A percentile compares a stretch with the other conserved stretches of the same genome.
Evolutionary conservation across 1,140 invertebrate genomes (phyloP).

Genomic region (Plutomurus gul): DNA sequence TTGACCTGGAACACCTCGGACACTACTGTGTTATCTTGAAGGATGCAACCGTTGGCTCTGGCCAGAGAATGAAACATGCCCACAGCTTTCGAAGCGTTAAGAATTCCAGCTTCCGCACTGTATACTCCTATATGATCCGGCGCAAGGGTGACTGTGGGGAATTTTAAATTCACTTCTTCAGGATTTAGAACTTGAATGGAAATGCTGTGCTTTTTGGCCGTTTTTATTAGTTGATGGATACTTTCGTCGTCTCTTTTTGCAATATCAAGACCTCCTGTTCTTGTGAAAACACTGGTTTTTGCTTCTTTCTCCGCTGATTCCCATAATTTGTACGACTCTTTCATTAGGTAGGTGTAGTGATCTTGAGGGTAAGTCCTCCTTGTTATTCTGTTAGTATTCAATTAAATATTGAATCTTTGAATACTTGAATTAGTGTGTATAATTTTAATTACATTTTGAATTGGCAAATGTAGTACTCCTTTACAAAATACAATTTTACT

Average conservation of each 20-base stretch:
- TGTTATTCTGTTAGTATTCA: conserved; percentile 43
- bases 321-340: conserved; percentile 41
- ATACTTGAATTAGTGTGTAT: neutral
- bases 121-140: conserved; percentile 38
- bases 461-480: too few species aligned
- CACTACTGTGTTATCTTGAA: conserved; percentile 39
- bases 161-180: conserved; percentile 6
- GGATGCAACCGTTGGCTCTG: neutral
- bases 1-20: conserved; percentile 6
- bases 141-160: conserved; percentile 38
- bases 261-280: conserved; percentile 48
- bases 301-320: conserved; percentile 44
- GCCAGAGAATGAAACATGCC: conserved; percentile 43
- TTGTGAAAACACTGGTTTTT: conserved; percentile 34
- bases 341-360: conserved; percentile 46
- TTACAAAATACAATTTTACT: too few species aligned
- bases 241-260: neutral
- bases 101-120: conserved; percentile 41
- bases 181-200: conserved; percentile 27
- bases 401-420: neutral
- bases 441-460: neutral
- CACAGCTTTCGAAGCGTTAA: conserved; percentile 46
- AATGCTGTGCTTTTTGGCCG: conserved; percentile 30
- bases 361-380: conserved; percentile 47
- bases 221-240: conserved; percentile 2